These are phyloP conservation scores for Trichonephila inaurata DNA, from an alignment of 1,140 invertebrate species.

Conservation along the genomic window DNA sequence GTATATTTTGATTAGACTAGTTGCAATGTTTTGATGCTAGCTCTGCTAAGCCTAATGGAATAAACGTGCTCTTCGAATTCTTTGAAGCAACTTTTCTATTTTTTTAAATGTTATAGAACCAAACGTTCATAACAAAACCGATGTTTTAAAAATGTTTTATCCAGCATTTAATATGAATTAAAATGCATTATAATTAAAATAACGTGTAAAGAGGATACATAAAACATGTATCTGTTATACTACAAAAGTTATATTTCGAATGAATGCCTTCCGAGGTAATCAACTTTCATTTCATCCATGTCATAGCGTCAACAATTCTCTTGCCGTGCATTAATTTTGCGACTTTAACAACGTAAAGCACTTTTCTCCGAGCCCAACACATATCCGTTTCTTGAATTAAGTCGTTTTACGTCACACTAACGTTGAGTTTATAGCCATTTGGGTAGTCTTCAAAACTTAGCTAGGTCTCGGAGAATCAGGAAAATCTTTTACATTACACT, in stretches of 20 bases:
- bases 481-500: background rate
- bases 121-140: no score
- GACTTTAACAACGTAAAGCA: background rate
- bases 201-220: no score
- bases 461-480: background rate
- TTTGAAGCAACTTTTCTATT: no score
- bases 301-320: background rate
- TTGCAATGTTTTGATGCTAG: no score
- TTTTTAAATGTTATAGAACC: no score
- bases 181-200: no score
- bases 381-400: background rate
- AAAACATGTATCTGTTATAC: background rate
- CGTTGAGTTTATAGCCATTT: slow-evolving; percentile 8
- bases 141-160: no score
- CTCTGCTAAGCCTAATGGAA: no score
- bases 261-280: background rate
- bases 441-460: background rate
- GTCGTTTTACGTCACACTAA: slow-evolving; percentile 34
- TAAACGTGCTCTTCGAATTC: no score
- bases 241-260: background rate
- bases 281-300: background rate
- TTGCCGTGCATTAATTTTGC: background rate
- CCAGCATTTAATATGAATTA: no score
- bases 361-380: background rate
- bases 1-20: no score